Conservation (phyloP, 2,888 invertebrate genomes). For the Petrolisthes manimaculis region DNA sequence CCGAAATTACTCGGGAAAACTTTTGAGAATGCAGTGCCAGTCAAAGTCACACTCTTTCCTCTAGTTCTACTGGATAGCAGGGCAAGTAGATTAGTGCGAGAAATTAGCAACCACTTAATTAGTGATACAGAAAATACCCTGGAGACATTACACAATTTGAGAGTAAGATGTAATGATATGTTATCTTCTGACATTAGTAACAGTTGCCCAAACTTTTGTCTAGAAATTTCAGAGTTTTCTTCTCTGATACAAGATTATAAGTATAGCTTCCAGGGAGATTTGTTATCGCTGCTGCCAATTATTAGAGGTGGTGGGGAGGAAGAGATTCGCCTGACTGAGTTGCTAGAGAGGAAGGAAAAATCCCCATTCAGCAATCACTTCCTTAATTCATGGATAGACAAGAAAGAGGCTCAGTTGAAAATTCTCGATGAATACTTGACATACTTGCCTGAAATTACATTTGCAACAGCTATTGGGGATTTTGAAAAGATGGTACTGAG, state of each 20-base stretch:
- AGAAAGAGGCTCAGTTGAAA: slow-evolving; percentile 23
- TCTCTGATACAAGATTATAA: slow-evolving; percentile 18
- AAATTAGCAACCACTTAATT: slow-evolving; percentile 23
- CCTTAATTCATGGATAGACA: slow-evolving; percentile 18
- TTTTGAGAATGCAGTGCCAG: slow-evolving; percentile 28
- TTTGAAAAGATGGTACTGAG: slow-evolving; percentile 19
- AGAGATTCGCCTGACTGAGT: not conserved
- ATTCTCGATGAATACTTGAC: slow-evolving; percentile 21
- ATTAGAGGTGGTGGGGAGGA: slow-evolving; percentile 39
- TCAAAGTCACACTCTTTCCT: slow-evolving; percentile 28
- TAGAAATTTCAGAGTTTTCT: slow-evolving; percentile 19
- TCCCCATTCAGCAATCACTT: slow-evolving; percentile 26
- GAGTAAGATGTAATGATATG: slow-evolving; percentile 33
- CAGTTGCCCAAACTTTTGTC: not conserved
- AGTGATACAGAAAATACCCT: slow-evolving; percentile 22
- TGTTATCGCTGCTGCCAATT: slow-evolving; percentile 16
- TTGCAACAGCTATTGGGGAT: slow-evolving; percentile 15
- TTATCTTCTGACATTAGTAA: not conserved
- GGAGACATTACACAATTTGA: slow-evolving; percentile 23
- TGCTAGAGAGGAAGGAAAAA: not conserved
- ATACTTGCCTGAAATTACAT: not conserved
- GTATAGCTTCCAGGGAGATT: slow-evolving; percentile 5
- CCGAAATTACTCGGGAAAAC: slow-evolving; percentile 12
- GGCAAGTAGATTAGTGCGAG: slow-evolving; percentile 21
- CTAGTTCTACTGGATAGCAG: slow-evolving; percentile 19